A percentile compares a stretch with the other conserved stretches of the same genome.
These are phyloP conservation scores for Amphimallon solstitiale DNA, from an alignment of 2,888 invertebrate species.

Conservation along the genomic window DNA sequence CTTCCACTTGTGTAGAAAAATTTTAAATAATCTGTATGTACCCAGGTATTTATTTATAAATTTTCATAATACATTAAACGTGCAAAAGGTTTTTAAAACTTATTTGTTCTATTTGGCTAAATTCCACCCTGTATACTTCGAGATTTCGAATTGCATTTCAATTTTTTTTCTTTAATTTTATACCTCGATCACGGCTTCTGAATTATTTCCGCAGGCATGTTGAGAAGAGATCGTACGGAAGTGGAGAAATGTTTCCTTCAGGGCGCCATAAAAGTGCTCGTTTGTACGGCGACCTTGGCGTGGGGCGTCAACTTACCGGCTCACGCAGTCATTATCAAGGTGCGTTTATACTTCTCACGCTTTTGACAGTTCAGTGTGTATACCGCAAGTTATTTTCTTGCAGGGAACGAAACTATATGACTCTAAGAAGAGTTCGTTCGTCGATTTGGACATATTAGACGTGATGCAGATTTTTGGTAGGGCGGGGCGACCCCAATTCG, in stretches of 20 bases:
- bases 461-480: conserved; percentile 98
- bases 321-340: conserved; percentile 95
- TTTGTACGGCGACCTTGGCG: conserved; percentile 97
- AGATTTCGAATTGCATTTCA: no score
- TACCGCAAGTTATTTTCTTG: conserved; percentile 41
- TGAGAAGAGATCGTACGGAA: conserved; percentile 51
- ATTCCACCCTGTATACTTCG: no score
- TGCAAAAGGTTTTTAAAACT: no score
- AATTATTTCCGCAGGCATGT: conserved; percentile 43
- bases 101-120: no score
- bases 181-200: no score
- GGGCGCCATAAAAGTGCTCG: conserved; percentile 87
- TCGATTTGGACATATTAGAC: conserved; percentile 96
- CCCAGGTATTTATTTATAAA: no score
- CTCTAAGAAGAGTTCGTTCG: conserved; percentile 91
- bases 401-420: conserved; percentile 98
- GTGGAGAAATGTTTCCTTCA: conserved; percentile 92
- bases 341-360: conserved; percentile 58
- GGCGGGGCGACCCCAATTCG: conserved; percentile 98
- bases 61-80: no score
- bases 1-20: no score
- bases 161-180: no score
- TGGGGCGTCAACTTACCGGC: conserved; percentile 99
- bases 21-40: no score
- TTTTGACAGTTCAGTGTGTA: background rate